phyloP scores from a whole-genome alignment of 2,113 vertebrate species.

The Heptranchias perlo region DNA sequence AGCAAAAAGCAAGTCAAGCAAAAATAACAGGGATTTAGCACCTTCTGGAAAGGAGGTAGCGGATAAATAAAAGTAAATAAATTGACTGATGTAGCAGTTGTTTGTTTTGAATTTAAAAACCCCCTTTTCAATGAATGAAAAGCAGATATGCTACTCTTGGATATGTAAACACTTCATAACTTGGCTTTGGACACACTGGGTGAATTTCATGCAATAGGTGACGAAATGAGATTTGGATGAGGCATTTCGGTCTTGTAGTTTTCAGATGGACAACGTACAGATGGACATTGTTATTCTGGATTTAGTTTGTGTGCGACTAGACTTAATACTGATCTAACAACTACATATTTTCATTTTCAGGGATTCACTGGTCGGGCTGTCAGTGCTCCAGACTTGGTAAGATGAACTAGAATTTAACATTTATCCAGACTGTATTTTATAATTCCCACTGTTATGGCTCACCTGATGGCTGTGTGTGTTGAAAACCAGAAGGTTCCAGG shows the following conservation, averaged over 20 bases:
- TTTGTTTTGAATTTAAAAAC: not conserved
- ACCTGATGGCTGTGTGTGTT: not conserved
- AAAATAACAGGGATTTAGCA: not conserved
- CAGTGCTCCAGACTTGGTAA: constrained; percentile 45
- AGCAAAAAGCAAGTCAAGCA: not conserved
- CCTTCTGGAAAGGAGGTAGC: not conserved
- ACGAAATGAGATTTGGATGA: not conserved
- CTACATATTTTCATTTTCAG: constrained; percentile 45
- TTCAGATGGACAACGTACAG: not conserved
- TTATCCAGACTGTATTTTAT: not conserved
- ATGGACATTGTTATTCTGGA: not conserved
- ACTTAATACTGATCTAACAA: not conserved
- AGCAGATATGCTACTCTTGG: not conserved
- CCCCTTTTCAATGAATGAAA: not conserved
- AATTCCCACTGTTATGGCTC: not conserved
- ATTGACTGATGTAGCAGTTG: not conserved
- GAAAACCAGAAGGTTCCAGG: not conserved
- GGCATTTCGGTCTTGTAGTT: not conserved
- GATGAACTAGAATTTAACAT: constrained; percentile 7
- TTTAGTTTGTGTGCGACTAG: not conserved
- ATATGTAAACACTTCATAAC: not conserved
- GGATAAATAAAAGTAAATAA: not conserved
- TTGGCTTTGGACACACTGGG: not conserved
- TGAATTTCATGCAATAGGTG: not conserved
- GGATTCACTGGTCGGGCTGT: constrained; percentile 42